Base-by-base conservation (phyloP, 1,140 invertebrate species). In the Leptinotarsa defecta region DNA sequence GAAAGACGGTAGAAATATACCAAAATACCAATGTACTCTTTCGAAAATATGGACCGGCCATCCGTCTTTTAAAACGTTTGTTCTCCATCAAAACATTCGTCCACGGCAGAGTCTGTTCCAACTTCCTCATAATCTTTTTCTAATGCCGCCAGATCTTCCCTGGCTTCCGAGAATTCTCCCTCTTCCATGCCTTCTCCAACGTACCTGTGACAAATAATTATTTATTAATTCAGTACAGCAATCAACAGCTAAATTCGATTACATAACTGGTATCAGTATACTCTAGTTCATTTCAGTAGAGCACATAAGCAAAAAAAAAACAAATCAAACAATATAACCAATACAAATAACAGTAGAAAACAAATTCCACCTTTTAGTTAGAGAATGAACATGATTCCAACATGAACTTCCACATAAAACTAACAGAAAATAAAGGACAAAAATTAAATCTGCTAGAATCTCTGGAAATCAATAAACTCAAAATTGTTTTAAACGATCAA, bases 101-200 rank as follows among this genome's bases (percentile, higher is more conserved):
- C 34, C 8, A 11, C 34, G 0, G 8, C 4, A 43, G 34, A 43
- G 8, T 80, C 74, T 15, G 19, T 13, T 13, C 74, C 69, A 22
- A 91, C 89, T 81, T 91, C 89, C 81, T 90, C 89, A 80, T 90
- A 90, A 82, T 94, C 92, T 84, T 92, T 93, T 84, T 94, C 91
- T 3, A 94, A 86, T 8, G 93, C 92, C 4, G 94, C 93, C 79
- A 94, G 84, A 87, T 95, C 93, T 86, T 95, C 94, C 63, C 94
- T 91, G 1, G 94, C 94, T 81, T 96, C 94, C 3, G 89, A 89
- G 87, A 95, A 95, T 85, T 94, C 93, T 48, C 90, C 91, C 86
- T 94, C 90, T 80, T 92, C 91, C 91, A 92, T 92, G 74, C 93
- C 92, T 84, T 94, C 93, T 2, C 91, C 86, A 0, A 91, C 89